A percentile compares a stretch with the other conserved stretches of the same genome.
These are phyloP conservation scores for Channa striata DNA, from an alignment of 2,797 vertebrate genomes.

Conservation along the genomic window DNA sequence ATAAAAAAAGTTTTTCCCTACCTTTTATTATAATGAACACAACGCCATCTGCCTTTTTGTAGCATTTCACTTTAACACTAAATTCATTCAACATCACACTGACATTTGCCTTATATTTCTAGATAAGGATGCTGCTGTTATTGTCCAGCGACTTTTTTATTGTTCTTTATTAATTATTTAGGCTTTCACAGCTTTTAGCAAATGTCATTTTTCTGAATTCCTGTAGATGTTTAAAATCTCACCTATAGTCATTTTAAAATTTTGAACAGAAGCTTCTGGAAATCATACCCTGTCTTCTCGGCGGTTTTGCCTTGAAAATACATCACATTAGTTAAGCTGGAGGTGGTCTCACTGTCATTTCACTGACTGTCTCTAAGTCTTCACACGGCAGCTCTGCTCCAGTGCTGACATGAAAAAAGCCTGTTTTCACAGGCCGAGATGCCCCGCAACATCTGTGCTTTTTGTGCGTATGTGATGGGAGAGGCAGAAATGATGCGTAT, in stretches of 20 bases:
- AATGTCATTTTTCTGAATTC: too few relatives aligned
- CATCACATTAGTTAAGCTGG: background rate
- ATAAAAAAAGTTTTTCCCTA: background rate
- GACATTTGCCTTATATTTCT: too few relatives aligned
- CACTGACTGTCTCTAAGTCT: constrained; percentile 26
- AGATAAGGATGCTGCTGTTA: too few relatives aligned
- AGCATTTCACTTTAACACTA: too few relatives aligned
- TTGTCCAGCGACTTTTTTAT: background rate
- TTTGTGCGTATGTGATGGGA: constrained; percentile 13
- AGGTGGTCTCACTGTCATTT: constrained; percentile 23
- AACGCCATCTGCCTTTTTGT: too few relatives aligned
- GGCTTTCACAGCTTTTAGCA: background rate
- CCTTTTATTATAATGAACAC: too few relatives aligned
- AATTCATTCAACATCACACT: too few relatives aligned
- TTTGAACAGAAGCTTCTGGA: constrained; percentile 6
- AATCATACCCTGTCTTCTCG: constrained; percentile 11
- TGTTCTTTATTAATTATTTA: background rate
- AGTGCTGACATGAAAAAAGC: constrained; percentile 47
- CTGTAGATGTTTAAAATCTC: background rate
- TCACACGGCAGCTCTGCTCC: constrained; percentile 14
- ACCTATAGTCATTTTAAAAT: background rate
- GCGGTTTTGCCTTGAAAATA: background rate
- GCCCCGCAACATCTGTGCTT: constrained; percentile 22
- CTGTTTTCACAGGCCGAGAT: constrained; percentile 35
- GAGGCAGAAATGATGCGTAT: constrained; percentile 4